Base-by-base conservation (phyloP, 2,113 vertebrate species). In the Myanophis thanlyinensis region DNA sequence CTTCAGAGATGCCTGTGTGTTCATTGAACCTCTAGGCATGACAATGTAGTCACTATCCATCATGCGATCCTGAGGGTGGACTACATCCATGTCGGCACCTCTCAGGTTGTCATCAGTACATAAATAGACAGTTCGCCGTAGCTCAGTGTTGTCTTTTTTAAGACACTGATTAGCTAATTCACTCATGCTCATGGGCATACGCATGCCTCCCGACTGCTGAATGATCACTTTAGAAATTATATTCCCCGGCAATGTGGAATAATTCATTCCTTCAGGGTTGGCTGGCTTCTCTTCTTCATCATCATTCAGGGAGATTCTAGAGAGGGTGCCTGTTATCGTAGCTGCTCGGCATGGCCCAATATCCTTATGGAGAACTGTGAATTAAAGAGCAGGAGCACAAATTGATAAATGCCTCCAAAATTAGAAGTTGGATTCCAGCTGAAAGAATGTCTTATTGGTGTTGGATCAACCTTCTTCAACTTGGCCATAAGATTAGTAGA, bases 221-320 rank as follows among this genome's bases (percentile, higher is more conserved):
- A 99, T 99, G 94, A 99, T 98, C 95, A 99, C 99, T 98, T 99
- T 99, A 96, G 99, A 99, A 97, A 99, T 99, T 96, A 99, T 99
- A 94, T 99, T 99, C 97, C 99, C 99, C 87, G 99, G 99, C 97
- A 99, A 96, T 48, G 99, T 99, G 90, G 99, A 99, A 96, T 99
- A 99, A 97, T 98, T 99, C 95, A 99, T 98, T 94, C 98, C 98
- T 97, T 99, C 99, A 0, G 98, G 98, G 89, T 97, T 98, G 10
- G 97, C 95, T 84, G 97, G 97, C 94, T 99, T 99, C 85, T 99
- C 99, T 95, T 99, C 99, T 85, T 99, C 98, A 62, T 99, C 99
- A 87, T 99, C 99, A 8, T 99, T 99, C 80, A 99, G 98, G 51
- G 99, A 99, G 96, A 99, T 99, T 97, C 99, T 98, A 53, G 99